Percentiles rank a stretch among this genome's conserved stretches.
These are phyloP conservation scores for Agrotis segetum DNA, from an alignment of 2,888 invertebrate species.

Conservation along the genomic window DNA sequence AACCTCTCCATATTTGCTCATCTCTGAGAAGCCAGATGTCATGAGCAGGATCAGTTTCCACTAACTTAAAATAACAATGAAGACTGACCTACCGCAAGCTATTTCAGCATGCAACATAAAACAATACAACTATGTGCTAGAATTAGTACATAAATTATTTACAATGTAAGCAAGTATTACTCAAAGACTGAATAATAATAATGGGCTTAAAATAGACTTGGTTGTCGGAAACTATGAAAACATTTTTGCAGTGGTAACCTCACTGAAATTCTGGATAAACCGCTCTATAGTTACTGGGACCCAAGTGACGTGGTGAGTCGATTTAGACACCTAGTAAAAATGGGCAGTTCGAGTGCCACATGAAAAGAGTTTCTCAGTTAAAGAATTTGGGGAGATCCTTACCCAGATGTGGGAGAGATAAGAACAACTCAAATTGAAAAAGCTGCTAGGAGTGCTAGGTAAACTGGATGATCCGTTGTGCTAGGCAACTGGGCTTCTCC, in stretches of 20 bases:
- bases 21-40: neutral
- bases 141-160: slow-evolving; percentile 30
- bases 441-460: too few species aligned
- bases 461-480: too few species aligned
- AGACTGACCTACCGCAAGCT: slow-evolving; percentile 51
- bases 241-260: neutral
- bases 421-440: too few species aligned
- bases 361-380: too few species aligned
- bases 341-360: too few species aligned
- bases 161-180: slow-evolving; percentile 28
- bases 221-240: neutral
- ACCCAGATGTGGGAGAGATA: too few species aligned
- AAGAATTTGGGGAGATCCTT: too few species aligned
- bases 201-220: slow-evolving; percentile 11
- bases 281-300: too few species aligned
- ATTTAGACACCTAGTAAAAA: too few species aligned
- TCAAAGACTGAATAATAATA: slow-evolving; percentile 12
- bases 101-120: slow-evolving; percentile 23
- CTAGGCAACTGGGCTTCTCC: too few species aligned
- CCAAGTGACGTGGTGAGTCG: too few species aligned
- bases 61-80: neutral
- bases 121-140: slow-evolving; percentile 30
- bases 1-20: neutral
- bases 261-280: too few species aligned
- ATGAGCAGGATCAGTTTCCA: slow-evolving; percentile 17